Evolutionary conservation across 2,797 vertebrate species (phyloP).

Genomic region (Chelonia mydas): DNA sequence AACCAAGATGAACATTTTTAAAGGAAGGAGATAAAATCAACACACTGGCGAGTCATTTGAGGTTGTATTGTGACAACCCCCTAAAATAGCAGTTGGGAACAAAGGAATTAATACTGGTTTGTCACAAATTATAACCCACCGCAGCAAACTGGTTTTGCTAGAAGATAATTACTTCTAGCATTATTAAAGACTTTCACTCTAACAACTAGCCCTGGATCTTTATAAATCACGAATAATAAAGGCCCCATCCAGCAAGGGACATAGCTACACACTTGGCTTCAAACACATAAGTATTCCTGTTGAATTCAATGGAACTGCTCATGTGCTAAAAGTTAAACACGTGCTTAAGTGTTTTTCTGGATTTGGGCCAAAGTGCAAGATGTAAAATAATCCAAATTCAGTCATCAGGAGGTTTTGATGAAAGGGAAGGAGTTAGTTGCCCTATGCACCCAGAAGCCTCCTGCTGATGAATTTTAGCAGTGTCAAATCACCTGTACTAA

Average conservation of each 20-base stretch:
- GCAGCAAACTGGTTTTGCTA: neutral
- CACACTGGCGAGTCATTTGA: neutral
- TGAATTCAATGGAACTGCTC: neutral
- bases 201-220: neutral
- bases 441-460: neutral
- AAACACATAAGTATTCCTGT: neutral
- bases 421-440: neutral
- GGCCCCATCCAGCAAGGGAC: neutral
- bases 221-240: neutral
- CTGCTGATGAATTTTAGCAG: neutral
- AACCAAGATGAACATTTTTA: neutral
- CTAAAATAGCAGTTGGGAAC: neutral
- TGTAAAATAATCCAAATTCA: neutral
- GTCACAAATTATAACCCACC: neutral
- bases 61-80: neutral
- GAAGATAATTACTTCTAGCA: neutral
- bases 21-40: neutral
- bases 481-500: neutral
- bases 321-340: neutral
- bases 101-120: neutral
- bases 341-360: neutral
- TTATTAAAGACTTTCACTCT: neutral
- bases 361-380: neutral
- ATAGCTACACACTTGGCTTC: neutral
- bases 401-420: neutral